Base-by-base conservation (phyloP, 2,888 invertebrate genomes). In the Tillus elongatus region DNA sequence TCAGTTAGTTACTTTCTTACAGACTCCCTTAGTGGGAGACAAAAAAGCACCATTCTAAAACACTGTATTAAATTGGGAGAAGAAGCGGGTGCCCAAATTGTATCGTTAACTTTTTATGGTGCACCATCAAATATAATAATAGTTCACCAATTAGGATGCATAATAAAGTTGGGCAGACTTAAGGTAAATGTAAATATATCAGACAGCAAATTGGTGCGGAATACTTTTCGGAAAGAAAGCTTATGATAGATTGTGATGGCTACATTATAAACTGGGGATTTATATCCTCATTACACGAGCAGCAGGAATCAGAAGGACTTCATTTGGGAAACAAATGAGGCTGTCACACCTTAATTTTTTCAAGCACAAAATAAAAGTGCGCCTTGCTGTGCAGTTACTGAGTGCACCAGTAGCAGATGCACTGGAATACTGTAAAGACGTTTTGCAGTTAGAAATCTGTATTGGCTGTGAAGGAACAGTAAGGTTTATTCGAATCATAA, bases 331-430 rank as follows among this genome's bases (percentile, higher is more conserved):
- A 46, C 32, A 48, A 37, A 32, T 19, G n/a, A 19, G 24, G 6
- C 24, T 6, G 6, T 27, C 29, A 3, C 47, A 51, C 15, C 33
- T 50, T 9, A 19, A 42, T 15, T 46, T 33, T 15, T 24, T 29
- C 14, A 38, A 41, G 16, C 45, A 49, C 33, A 51, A 51, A 41
- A 50, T 49, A 46, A 49, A 47, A 33, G 46, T 47, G 1, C 36
- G 38, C 12, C 33, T 45, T 3, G 48, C 45, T 26, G 37, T 28
- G 6, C 43, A 45, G 33, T 33, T 37, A 11, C 15, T 46, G 35
- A 42, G 42, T 37, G 13, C 10, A 11, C 13, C 27, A 14, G 34
- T 34, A 13, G 34, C 34, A 11, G 34, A 34, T 27, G n/a, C 34
- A 14, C 13, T 34, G 9, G 34, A 34, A 14, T 34, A 34, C 9